Evolutionary conservation across 2,113 vertebrate species (phyloP).

Genomic region (Trematocara marginatum): DNA sequence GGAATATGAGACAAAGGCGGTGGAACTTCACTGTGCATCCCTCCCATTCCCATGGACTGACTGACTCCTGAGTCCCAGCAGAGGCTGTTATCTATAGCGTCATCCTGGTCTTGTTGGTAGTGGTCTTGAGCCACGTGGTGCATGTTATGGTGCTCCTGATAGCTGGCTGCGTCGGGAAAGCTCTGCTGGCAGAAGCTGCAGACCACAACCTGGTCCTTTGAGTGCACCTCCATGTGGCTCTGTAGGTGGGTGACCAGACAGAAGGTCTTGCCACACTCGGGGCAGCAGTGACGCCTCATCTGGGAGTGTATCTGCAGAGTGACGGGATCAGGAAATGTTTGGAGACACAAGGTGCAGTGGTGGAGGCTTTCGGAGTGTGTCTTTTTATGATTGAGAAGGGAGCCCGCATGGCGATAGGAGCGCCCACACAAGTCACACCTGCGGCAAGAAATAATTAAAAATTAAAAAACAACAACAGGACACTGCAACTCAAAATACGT

Average conservation of each 20-base stretch:
- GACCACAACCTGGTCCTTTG: slow-evolving; percentile 68
- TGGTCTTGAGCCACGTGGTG: slow-evolving; percentile 54
- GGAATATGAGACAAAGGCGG: slow-evolving; percentile 47
- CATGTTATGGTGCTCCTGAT: slow-evolving; percentile 74
- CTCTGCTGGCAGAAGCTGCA: slow-evolving; percentile 78
- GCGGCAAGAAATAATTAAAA: background rate
- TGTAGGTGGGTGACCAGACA: slow-evolving; percentile 72
- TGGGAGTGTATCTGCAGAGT: slow-evolving; percentile 78
- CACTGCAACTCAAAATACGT: background rate
- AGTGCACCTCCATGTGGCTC: slow-evolving; percentile 74
- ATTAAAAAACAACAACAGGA: background rate
- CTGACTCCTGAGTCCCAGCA: slow-evolving; percentile 60
- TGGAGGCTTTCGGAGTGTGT: slow-evolving; percentile 77
- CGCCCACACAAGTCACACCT: slow-evolving; percentile 83
- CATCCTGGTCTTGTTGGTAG: background rate
- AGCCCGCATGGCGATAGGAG: slow-evolving; percentile 79
- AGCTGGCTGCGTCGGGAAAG: slow-evolving; percentile 70
- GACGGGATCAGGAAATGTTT: slow-evolving; percentile 75
- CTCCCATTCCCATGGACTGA: slow-evolving; percentile 47
- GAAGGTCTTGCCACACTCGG: slow-evolving; percentile 78
- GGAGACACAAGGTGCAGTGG: slow-evolving; percentile 76
- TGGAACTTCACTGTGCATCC: slow-evolving; percentile 35
- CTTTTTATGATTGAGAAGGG: slow-evolving; percentile 82
- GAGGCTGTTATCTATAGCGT: background rate
- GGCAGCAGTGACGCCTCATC: slow-evolving; percentile 76